Base-by-base conservation (phyloP, 2,888 invertebrate genomes). In the Xestia c-nigrum region DNA sequence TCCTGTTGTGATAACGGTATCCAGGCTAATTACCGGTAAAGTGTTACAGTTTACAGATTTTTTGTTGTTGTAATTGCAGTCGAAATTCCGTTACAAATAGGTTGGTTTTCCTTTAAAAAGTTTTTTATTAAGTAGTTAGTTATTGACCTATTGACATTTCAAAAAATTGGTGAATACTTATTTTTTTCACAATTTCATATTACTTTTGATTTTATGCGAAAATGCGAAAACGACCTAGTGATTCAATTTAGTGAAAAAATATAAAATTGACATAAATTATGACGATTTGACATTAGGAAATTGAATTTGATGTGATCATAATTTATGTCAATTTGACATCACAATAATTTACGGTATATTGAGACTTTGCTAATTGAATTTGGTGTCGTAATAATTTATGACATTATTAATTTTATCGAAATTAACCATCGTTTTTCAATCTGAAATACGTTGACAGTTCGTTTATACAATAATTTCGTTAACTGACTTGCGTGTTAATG, bases 1-100 rank as follows among this genome's bases (percentile, higher is more conserved):
- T 93, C 93, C 93, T 91, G 91, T 90, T 88, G 79, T 89, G 93
- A 93, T 93, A 93, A 92, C 90, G 89, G 86, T 90, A 91, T 72
- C 55, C 72, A 80, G 88, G 88, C 81, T 88, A 88, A 88, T 88
- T 88, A 88, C 85, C 74, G 65, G 72, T 74, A 71, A 85, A 87
- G 66, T 81, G 82, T 88, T 76, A 88, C 83, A 79, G 72, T 82
- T 83, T 81, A 82, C 76, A 80, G 66, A 77, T 68, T 76, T 75
- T 76, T 80, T 75, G 55, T 79, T 68, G 64, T 52, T 64, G 31
- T 73, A 73, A 73, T 73, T 74, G 38, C 74, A 40, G 47, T 71
- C 52, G 43, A 66, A 59, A 57, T 69, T 59, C 31, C 12, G 52
- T 71, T 55, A 14, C 3, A 61, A 65, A 71, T 61, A 50, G 14